Conservation (phyloP, 2,888 invertebrate genomes). For the Pinctada fucata region DNA sequence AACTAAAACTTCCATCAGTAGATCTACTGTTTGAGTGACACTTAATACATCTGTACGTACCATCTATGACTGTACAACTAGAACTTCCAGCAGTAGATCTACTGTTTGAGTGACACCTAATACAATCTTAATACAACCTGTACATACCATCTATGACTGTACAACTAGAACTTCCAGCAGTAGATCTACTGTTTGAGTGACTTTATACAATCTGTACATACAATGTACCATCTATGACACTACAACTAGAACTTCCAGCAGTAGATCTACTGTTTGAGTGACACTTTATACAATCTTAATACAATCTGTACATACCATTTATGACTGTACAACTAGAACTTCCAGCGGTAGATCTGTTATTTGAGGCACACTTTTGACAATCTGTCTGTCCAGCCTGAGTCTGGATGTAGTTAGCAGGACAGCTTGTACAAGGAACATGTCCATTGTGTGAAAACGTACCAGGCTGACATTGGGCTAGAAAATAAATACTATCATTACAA, state of each 20-base stretch:
- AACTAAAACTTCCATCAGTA: conserved; percentile 12
- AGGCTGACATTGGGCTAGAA: conserved; percentile 30
- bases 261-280: conserved; percentile 29
- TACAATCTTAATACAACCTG: too few relatives aligned
- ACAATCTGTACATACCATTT: too few relatives aligned
- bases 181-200: conserved; percentile 29
- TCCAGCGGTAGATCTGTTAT: conserved; percentile 32
- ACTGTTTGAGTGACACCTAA: too few relatives aligned
- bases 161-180: conserved; percentile 17
- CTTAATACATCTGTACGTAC: conserved; percentile 45
- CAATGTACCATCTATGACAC: too few relatives aligned
- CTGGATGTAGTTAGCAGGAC: conserved; percentile 94
- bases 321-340: conserved; percentile 16
- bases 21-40: conserved; percentile 39
- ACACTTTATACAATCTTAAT: conserved; percentile 52
- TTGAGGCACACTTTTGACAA: conserved; percentile 49
- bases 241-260: too few relatives aligned
- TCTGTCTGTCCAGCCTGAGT: conserved; percentile 87
- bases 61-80: too few relatives aligned
- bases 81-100: too few relatives aligned
- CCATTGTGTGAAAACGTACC: conserved; percentile 79
- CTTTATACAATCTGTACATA: conserved; percentile 78
- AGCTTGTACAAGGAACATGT: conserved; percentile 85
- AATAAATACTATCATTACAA: not conserved
- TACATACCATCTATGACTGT: conserved; percentile 14